These are phyloP conservation scores for Meta bourneti DNA, from an alignment of 2,888 invertebrate genomes.

Conservation along the genomic window DNA sequence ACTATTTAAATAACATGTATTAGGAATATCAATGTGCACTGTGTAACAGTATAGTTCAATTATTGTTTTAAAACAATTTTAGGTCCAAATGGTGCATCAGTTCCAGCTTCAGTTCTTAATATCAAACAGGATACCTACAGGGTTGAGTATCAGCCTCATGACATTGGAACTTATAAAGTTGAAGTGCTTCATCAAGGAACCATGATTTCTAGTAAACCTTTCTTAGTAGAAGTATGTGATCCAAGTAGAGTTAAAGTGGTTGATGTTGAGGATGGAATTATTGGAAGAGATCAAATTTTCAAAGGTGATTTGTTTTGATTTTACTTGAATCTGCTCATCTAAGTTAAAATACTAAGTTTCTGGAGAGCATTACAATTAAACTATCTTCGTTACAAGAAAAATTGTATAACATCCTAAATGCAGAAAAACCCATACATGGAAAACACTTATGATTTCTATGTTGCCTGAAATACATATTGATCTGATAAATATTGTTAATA, in stretches of 20 bases:
- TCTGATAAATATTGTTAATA: too few species aligned
- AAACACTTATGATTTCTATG: too few species aligned
- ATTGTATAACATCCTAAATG: too few species aligned
- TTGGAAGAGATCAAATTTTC: constrained; percentile 82
- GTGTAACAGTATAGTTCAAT: neutral
- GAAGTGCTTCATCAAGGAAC: constrained; percentile 85
- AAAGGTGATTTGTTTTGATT: constrained; percentile 79
- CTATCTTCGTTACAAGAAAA: too few species aligned
- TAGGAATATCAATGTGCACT: neutral
- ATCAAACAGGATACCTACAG: constrained; percentile 82
- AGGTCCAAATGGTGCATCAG: constrained; percentile 83
- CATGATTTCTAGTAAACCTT: constrained; percentile 85
- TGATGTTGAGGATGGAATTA: constrained; percentile 81
- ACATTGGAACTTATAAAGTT: constrained; percentile 88
- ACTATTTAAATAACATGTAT: neutral
- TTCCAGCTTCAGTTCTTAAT: constrained; percentile 82
- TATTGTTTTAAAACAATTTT: constrained; percentile 11
- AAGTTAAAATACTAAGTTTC: neutral
- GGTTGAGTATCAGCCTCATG: constrained; percentile 88
- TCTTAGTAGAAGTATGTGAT: constrained; percentile 86
- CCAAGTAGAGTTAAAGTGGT: constrained; percentile 82
- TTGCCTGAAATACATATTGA: too few species aligned
- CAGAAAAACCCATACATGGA: too few species aligned
- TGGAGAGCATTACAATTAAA: neutral
- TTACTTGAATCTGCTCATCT: too few species aligned